Evolutionary conservation across 2,113 vertebrate species (phyloP).

Genomic region (Lagopus leucura): DNA sequence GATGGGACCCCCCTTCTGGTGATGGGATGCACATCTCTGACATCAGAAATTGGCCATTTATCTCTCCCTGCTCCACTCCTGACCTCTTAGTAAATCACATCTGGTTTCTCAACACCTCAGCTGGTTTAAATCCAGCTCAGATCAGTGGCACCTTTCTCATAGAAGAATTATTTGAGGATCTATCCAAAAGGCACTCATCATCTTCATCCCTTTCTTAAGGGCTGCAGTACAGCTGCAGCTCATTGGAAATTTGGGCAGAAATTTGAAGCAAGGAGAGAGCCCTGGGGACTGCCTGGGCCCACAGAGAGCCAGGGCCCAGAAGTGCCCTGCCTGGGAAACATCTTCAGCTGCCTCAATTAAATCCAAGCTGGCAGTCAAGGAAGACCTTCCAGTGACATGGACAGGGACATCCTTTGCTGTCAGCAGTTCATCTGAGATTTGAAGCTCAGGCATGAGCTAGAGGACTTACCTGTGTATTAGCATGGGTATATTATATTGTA

Average conservation of each 20-base stretch:
- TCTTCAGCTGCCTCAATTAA: background rate
- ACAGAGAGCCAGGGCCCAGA: background rate
- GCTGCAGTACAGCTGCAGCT: background rate
- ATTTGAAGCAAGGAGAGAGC: background rate
- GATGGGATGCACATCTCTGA: background rate
- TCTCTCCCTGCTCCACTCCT: background rate
- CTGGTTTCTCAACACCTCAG: background rate
- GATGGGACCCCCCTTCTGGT: rapidly evolving
- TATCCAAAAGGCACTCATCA: background rate
- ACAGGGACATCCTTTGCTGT: background rate
- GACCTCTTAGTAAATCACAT: background rate
- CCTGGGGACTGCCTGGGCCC: rapidly evolving
- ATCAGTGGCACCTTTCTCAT: background rate
- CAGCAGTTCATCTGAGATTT: background rate
- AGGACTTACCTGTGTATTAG: too few relatives aligned
- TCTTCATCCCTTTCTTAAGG: background rate
- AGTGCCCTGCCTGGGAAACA: background rate
- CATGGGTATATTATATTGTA: too few relatives aligned
- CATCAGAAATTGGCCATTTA: background rate
- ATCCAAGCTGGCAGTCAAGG: background rate
- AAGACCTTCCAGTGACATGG: background rate
- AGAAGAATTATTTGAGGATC: background rate
- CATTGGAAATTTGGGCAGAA: background rate
- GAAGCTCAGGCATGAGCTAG: background rate
- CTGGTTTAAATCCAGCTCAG: background rate